Conservation (phyloP, 92 coral and sea anemone genomes). For the Porites divaricata region DNA sequence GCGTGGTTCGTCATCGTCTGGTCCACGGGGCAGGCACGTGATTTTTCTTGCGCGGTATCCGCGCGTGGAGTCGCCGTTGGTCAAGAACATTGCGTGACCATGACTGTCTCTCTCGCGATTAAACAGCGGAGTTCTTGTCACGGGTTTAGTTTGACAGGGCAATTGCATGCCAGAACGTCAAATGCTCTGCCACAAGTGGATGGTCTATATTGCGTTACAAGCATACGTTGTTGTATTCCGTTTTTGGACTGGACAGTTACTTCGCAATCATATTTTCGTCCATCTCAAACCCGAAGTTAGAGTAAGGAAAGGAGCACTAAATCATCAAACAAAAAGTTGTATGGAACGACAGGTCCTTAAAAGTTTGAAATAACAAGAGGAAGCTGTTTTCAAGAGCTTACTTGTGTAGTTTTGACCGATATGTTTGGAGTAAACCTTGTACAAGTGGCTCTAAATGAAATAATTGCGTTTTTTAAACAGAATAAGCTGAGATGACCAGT, state of each 20-base stretch:
- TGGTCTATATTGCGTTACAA: not conserved
- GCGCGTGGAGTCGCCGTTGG: constrained; percentile 22
- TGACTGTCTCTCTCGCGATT: not conserved
- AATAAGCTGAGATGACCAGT: constrained; percentile 15
- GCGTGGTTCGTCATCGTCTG: constrained; percentile 32
- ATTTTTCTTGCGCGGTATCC: constrained; percentile 46
- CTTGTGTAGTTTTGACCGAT: constrained; percentile 7
- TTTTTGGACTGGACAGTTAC: not conserved
- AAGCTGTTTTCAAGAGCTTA: not conserved
- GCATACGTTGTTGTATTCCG: not conserved
- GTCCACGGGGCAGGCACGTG: constrained; percentile 28
- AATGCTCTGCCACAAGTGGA: not conserved
- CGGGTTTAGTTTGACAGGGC: not conserved
- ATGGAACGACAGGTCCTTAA: not conserved
- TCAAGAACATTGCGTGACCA: constrained; percentile 1
- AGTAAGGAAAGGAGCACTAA: not conserved
- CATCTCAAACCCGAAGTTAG: not conserved
- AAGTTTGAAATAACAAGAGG: not conserved
- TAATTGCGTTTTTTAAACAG: constrained; percentile 16
- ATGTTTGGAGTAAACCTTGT: constrained; percentile 4
- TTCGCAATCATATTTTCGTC: not conserved
- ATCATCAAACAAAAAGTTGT: not conserved
- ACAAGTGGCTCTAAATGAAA: constrained; percentile 22
- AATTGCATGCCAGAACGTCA: not conserved
- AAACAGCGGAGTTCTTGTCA: not conserved